Evolutionary conservation across 2,113 vertebrate genomes (phyloP), one percentile per base, ranked within the genome.

Genomic region (Petroica traversi): DNA sequence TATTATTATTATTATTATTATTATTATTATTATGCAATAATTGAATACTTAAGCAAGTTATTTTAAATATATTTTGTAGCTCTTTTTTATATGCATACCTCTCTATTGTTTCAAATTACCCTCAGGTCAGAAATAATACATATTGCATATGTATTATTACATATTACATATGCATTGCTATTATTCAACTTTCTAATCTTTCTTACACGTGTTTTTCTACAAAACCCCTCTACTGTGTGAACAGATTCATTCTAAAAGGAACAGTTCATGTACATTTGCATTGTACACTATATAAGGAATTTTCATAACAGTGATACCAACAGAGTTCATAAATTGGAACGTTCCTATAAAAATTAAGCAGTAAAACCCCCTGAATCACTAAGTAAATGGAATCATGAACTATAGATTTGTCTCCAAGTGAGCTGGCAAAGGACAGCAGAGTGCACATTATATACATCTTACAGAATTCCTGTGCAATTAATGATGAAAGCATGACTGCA

Each of bases 111-210:
- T 88, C 36, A 59, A 26, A 76, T 16, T 18, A 68, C 11, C 14
- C 43, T 5, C 19, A 52, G 51, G 11, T 74, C 41, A 80, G 68
- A 73, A 93, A 36, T 34, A 69, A 40, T 31, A 61, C 6, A n/a
- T n/a, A n/a, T n/a, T n/a, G n/a, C n/a, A n/a, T n/a, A n/a, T n/a
- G n/a, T n/a, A n/a, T n/a, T n/a, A n/a, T n/a, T n/a, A n/a, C n/a
- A n/a, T n/a, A n/a, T n/a, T n/a, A n/a, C 18, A 1, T 13, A 45
- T 18, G 12, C 1, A 0, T 18, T 9, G 4, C 5, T 55, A 52
- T 59, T 62, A 29, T 34, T 93, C 1, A 1, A 59, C 11, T 74
- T 84, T 33, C 23, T 59, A 31, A 54, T 52, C 33, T 57, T 81
- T 64, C 49, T 66, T 57, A 61, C 23, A 66, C 7, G 23, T 41